phyloP scores from a whole-genome alignment of 2,113 vertebrate species.

The Acrocephalus kingi region DNA sequence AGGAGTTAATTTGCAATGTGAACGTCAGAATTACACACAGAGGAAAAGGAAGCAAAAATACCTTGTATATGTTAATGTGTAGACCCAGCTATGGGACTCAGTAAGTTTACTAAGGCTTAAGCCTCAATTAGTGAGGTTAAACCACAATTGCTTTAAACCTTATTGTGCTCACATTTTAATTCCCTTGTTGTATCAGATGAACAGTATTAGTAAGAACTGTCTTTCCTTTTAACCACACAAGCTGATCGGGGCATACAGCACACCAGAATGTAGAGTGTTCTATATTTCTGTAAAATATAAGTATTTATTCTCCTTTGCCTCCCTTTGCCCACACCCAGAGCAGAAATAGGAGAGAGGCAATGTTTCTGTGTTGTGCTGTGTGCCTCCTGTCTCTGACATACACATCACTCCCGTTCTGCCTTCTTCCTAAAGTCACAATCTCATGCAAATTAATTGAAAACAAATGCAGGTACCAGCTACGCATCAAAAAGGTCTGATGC shows the following conservation, averaged over 20 bases:
- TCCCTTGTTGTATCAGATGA: not conserved
- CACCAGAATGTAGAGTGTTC: not conserved
- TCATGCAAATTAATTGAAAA: slow-evolving; percentile 5
- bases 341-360: not conserved
- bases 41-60: not conserved
- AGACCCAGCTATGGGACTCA: not conserved
- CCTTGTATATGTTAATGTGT: not conserved
- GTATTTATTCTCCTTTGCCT: not conserved
- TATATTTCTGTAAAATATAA: accelerated
- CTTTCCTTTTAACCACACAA: not conserved
- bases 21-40: not conserved
- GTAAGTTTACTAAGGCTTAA: not conserved
- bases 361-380: not conserved
- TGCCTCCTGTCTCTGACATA: not conserved
- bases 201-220: not conserved
- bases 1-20: not conserved
- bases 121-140: not conserved
- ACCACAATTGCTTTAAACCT: not conserved
- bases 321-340: not conserved
- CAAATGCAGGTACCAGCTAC: not conserved
- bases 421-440: not conserved
- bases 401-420: not conserved
- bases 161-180: not conserved
- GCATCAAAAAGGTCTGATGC: not conserved
- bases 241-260: not conserved